Conservation (phyloP, 2,113 vertebrate genomes). For the Paradisaea rubra region DNA sequence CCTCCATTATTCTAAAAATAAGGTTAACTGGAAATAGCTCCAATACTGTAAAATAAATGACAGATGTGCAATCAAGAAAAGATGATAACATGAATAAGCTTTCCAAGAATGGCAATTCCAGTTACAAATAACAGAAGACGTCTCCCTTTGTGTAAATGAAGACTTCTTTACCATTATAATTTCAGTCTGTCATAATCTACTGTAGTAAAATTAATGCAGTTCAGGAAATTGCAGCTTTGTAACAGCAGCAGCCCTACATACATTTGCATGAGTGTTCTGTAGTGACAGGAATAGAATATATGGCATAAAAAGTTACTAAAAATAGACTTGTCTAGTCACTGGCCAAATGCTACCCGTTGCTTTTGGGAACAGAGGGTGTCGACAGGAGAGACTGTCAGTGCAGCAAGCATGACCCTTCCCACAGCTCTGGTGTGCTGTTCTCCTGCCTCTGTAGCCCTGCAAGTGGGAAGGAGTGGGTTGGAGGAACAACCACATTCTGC, state of each 20-base stretch:
- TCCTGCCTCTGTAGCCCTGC: neutral
- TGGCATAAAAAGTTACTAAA: neutral
- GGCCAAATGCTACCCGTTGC: neutral
- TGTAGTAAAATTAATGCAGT: constrained; percentile 17
- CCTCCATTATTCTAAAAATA: constrained; percentile 52
- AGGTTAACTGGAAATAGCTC: constrained; percentile 22
- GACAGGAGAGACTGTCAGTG: neutral
- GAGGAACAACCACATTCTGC: neutral
- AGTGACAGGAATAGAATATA: neutral
- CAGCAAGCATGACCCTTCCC: neutral
- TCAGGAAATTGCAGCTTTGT: constrained; percentile 3
- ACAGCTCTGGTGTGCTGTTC: neutral
- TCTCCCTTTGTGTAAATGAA: constrained; percentile 32
- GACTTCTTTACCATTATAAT: neutral
- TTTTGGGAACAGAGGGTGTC: neutral
- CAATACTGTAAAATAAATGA: constrained; percentile 11
- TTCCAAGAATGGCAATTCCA: neutral
- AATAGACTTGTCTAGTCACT: neutral
- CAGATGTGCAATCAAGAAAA: constrained; percentile 11
- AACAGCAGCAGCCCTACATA: neutral
- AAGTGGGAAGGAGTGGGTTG: neutral
- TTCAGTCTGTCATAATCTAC: constrained; percentile 30
- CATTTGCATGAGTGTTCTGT: neutral
- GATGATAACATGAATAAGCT: constrained; percentile 7
- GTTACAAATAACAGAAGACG: neutral